These are phyloP conservation scores for Drosophila miranda DNA, from an alignment of 1,140 invertebrate genomes.

Conservation along the genomic window DNA sequence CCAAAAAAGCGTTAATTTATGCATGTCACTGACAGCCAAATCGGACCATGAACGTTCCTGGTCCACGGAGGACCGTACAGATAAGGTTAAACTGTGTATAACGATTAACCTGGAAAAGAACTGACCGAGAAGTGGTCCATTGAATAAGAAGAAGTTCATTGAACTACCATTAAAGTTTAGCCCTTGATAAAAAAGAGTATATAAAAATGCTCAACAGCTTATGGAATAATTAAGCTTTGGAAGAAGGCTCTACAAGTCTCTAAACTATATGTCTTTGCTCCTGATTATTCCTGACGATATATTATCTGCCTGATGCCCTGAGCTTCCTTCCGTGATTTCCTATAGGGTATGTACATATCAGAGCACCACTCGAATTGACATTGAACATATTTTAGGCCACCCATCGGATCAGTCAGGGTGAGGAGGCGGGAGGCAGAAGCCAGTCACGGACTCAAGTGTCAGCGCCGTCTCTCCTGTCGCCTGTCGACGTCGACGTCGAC, in stretches of 20 bases:
- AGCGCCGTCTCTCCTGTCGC: constrained; percentile 30
- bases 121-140: too few species aligned
- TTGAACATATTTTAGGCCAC: constrained; percentile 51
- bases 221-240: too few species aligned
- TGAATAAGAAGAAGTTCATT: too few species aligned
- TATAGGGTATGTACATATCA: not conserved
- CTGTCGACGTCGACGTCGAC: constrained; percentile 17
- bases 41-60: not conserved
- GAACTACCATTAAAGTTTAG: too few species aligned
- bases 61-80: not conserved
- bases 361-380: constrained; percentile 35
- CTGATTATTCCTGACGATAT: too few species aligned
- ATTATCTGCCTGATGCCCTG: too few species aligned
- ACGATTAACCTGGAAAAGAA: constrained; percentile 1
- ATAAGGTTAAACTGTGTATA: constrained; percentile 25
- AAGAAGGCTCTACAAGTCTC: too few species aligned
- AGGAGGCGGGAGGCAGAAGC: not conserved
- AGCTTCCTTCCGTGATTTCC: not conserved
- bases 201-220: too few species aligned
- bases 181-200: too few species aligned
- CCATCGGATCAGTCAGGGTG: not conserved
- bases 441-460: constrained; percentile 22
- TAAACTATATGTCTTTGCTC: too few species aligned
- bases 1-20: constrained; percentile 52
- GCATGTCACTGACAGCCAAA: constrained; percentile 38